Conservation (phyloP, 2,113 vertebrate genomes). For the Empidonax alnorum region DNA sequence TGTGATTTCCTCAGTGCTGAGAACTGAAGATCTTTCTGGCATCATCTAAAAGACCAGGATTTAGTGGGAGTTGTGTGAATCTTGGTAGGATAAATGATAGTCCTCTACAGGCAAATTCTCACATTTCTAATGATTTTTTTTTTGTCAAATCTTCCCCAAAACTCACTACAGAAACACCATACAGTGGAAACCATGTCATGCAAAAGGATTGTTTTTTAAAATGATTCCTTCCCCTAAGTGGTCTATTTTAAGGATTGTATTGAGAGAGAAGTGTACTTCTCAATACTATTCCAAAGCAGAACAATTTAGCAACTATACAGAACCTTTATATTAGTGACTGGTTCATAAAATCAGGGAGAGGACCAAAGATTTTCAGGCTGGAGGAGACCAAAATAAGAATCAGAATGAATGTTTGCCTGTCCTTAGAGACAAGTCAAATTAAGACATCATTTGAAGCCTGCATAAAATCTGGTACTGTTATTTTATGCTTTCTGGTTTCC, state of each 20-base stretch:
- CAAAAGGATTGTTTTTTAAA: neutral
- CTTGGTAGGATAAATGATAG: neutral
- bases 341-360: neutral
- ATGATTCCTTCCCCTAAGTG: neutral
- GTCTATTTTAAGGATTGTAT: neutral
- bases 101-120: neutral
- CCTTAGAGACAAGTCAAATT: conserved; percentile 6
- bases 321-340: neutral
- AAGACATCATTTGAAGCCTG: conserved; percentile 1
- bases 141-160: neutral
- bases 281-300: neutral
- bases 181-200: neutral
- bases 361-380: neutral
- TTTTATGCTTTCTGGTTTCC: conserved; percentile 39
- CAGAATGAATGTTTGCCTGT: neutral
- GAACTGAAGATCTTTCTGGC: neutral
- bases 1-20: neutral
- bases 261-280: neutral
- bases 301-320: neutral
- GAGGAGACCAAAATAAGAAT: neutral
- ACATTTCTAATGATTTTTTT: neutral
- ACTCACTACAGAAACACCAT: neutral
- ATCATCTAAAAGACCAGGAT: neutral
- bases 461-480: conserved; percentile 24
- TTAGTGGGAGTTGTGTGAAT: neutral